Percentiles rank a stretch among this genome's conserved stretches.
phyloP scores from a whole-genome alignment of 2,888 invertebrate species.

The Chironomus riparius region DNA sequence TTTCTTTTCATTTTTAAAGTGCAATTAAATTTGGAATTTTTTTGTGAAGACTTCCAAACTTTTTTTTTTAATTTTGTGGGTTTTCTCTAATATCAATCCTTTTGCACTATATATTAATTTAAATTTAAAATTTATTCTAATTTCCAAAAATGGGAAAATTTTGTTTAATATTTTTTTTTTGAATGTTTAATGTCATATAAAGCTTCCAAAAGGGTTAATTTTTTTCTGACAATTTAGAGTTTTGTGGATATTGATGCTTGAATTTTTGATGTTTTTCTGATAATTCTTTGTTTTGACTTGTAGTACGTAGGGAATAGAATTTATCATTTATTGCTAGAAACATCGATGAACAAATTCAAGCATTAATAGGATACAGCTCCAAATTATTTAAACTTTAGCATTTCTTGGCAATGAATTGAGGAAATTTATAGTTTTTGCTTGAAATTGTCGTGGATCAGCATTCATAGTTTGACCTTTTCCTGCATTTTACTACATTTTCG shows the following conservation, averaged over 20 bases:
- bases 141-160: background rate
- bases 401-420: no score
- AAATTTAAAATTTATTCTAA: conserved; percentile 1
- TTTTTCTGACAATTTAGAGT: background rate
- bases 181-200: background rate
- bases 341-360: background rate
- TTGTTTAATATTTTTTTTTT: background rate
- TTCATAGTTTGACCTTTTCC: no score
- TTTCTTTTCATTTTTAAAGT: background rate
- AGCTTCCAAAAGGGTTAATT: background rate
- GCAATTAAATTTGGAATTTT: background rate
- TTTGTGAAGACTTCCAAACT: background rate
- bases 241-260: background rate
- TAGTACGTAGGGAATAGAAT: background rate
- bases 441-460: no score
- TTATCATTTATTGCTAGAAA: background rate
- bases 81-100: background rate
- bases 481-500: no score
- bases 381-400: no score
- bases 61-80: background rate
- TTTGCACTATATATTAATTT: background rate
- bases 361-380: background rate
- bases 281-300: background rate
- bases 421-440: no score
- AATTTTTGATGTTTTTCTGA: background rate